These are phyloP conservation scores for Drosophila maculinotata DNA, from an alignment of 2,888 invertebrate genomes.

Conservation along the genomic window DNA sequence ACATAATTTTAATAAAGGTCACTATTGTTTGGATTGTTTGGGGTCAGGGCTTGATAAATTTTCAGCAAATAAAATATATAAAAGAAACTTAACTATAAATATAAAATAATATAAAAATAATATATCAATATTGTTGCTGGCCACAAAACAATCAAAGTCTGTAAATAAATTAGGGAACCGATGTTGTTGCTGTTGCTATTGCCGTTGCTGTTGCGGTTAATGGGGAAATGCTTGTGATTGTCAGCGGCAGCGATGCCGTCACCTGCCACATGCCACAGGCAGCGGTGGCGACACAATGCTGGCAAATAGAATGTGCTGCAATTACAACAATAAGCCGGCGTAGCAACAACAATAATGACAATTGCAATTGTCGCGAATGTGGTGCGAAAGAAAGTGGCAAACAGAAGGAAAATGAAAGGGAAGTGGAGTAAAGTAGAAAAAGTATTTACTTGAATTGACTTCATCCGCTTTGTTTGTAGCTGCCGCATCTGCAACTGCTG, in stretches of 20 bases:
- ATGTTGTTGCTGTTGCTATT: too few relatives aligned
- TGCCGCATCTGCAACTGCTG: conserved; percentile 23
- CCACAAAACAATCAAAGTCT: conserved; percentile 1
- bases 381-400: conserved; percentile 21
- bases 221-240: conserved; percentile 58
- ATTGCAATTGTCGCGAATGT: conserved; percentile 57
- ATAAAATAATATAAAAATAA: too few relatives aligned
- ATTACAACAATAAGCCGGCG: conserved; percentile 57
- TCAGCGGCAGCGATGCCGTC: conserved; percentile 45
- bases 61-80: too few relatives aligned
- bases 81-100: too few relatives aligned
- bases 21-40: too few relatives aligned
- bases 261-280: conserved; percentile 56
- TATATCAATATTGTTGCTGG: not conserved
- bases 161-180: conserved; percentile 39
- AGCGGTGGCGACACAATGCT: conserved; percentile 32
- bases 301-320: conserved; percentile 54
- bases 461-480: conserved; percentile 68
- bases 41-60: too few relatives aligned
- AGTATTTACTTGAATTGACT: conserved; percentile 79
- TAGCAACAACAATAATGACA: conserved; percentile 49
- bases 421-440: conserved; percentile 59
- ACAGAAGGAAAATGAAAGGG: conserved; percentile 30
- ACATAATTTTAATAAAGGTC: too few relatives aligned
- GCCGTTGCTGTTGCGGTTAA: too few relatives aligned